A percentile compares a stretch with the other conserved stretches of the same genome.
These are phyloP conservation scores for Dasyornis broadbenti DNA, from an alignment of 2,113 vertebrate species.

Conservation along the genomic window DNA sequence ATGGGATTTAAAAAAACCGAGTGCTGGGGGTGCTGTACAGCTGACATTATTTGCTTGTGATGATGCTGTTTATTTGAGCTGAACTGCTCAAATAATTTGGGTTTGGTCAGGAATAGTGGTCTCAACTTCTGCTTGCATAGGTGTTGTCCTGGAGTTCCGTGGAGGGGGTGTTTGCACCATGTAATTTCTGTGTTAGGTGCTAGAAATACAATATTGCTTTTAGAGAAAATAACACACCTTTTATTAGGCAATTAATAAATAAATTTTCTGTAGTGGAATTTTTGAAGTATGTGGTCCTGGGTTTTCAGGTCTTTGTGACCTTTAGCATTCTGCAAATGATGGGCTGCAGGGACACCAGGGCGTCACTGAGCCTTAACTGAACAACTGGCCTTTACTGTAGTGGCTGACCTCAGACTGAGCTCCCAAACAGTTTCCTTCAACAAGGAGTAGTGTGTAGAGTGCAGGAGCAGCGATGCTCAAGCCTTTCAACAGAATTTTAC, in stretches of 20 bases:
- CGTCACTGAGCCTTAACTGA: neutral
- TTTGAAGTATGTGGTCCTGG: neutral
- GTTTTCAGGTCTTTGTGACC: neutral
- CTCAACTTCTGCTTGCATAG: neutral
- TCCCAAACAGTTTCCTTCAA: constrained; percentile 13
- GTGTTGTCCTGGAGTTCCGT: neutral
- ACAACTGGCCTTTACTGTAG: neutral
- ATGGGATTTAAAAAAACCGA: neutral
- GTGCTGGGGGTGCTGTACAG: neutral
- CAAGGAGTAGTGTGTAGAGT: neutral
- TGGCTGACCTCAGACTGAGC: neutral
- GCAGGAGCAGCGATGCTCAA: neutral
- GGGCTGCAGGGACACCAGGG: neutral
- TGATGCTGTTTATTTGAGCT: neutral
- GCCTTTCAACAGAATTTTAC: constrained; percentile 5
- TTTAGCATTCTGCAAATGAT: neutral
- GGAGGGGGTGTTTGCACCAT: neutral
- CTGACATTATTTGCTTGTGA: neutral
- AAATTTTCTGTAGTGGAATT: neutral
- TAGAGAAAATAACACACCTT: neutral
- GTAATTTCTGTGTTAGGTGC: neutral
- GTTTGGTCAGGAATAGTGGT: neutral
- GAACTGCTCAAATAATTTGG: neutral
- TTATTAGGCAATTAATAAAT: neutral
- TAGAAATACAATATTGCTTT: neutral